Conservation (phyloP, 2,113 vertebrate species). For the Talpa occidentalis region DNA sequence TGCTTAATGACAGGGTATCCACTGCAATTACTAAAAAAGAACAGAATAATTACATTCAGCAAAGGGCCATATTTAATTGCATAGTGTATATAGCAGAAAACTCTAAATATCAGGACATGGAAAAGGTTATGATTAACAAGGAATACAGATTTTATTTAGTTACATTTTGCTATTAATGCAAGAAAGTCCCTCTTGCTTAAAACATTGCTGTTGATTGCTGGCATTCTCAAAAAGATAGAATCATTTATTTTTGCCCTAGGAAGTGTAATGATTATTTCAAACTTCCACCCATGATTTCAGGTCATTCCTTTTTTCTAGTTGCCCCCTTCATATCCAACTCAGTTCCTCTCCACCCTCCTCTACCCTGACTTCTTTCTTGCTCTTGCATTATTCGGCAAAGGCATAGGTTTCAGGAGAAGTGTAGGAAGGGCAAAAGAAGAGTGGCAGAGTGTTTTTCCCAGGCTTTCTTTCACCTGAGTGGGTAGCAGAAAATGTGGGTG, state of each 20-base stretch:
- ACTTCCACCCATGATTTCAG: background rate
- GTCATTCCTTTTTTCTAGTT: background rate
- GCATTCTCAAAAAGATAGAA: background rate
- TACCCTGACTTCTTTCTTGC: background rate
- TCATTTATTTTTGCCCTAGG: background rate
- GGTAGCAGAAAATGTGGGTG: too few species aligned
- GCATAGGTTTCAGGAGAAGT: background rate
- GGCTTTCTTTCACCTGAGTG: background rate
- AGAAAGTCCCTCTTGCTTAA: background rate
- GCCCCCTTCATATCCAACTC: background rate
- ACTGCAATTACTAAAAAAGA: slow-evolving; percentile 60
- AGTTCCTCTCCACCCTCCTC: fast-evolving
- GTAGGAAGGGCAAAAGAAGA: background rate
- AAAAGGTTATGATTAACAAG: background rate
- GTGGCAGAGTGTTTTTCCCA: background rate
- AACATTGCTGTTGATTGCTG: background rate
- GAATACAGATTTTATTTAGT: background rate
- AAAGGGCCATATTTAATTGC: background rate
- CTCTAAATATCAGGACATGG: background rate
- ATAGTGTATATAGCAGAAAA: background rate
- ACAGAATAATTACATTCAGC: slow-evolving; percentile 51
- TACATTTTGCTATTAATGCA: slow-evolving; percentile 7
- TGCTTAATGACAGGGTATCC: slow-evolving; percentile 58
- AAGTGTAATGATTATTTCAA: background rate
- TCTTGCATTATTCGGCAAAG: background rate